Base-by-base conservation (phyloP, 2,888 invertebrate genomes). In the Meliscaeva auricollis region DNA sequence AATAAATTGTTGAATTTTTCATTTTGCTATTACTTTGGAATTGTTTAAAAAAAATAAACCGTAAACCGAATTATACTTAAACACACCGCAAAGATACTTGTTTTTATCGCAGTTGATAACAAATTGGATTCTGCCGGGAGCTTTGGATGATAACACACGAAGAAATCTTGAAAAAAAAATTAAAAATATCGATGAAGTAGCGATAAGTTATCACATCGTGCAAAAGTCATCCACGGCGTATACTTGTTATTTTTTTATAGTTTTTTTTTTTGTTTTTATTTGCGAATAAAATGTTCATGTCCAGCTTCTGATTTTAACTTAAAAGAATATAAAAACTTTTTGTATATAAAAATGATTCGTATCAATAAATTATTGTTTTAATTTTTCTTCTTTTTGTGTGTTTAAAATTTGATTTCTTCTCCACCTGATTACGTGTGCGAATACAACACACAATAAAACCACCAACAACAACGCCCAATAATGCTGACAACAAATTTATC, bases 191-290 rank as follows among this genome's bases (percentile, higher is more conserved):
- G 66, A 80, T 76, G 69, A 52, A 38, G 35, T 58, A 8, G 15
- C 46, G 84, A 84, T 84, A 84, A 79, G 75, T 72, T 80, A 84
- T 72, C 60, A 54, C 26, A 60, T 60, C 17, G 22, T 58, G 50
- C 44, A 77, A 60, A 60, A 44, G 60, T 62, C 46, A 50, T 60
- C 78, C 79, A 75, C 75, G 64, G 83, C 84, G 84, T 84, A 79
- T 83, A 84, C 79, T 79, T 76, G 72, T 68, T 70, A 35, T 13
- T 69, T 20, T 73, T 73, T 54, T 66, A 32, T 62, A 9, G 0
- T 1, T 11, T 5, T 30, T 68, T 48, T 56, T 11, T 11, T 1
- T 11, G 3, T 30, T 68, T 48, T 56, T 11, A 8, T 30, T 17
- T 20, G 1, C 0, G 35, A 41, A 60, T n/a, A 41, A 60, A 38